A percentile compares a stretch with the other conserved stretches of the same genome.
Conservation (phyloP, 2,113 vertebrate species). For the Platysternon megacephalum region DNA sequence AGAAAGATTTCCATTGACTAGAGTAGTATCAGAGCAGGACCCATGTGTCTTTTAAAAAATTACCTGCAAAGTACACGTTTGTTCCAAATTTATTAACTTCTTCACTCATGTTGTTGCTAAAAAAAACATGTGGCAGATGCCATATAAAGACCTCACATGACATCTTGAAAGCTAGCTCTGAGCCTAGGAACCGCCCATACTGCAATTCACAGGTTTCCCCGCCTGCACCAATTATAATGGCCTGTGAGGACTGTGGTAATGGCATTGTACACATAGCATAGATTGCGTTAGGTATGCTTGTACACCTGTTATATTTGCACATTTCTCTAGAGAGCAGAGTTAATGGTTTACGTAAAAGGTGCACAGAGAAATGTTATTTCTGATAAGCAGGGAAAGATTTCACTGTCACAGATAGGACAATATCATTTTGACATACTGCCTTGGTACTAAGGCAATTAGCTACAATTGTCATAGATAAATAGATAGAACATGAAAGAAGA, state of each 20-base stretch:
- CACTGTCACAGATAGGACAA: background rate
- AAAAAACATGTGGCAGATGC: background rate
- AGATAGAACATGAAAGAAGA: background rate
- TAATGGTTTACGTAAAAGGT: background rate
- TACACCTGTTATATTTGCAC: background rate
- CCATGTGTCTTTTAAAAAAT: accelerated
- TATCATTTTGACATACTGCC: background rate
- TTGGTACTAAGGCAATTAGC: background rate
- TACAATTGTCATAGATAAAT: background rate
- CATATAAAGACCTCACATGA: background rate
- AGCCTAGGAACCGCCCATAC: background rate
- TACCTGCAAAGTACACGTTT: background rate
- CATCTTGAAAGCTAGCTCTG: background rate
- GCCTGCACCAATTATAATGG: background rate
- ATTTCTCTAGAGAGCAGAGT: background rate
- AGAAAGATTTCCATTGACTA: background rate
- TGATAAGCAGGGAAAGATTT: background rate
- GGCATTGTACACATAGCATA: background rate
- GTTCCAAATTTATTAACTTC: background rate
- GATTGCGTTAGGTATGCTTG: background rate
- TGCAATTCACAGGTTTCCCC: background rate
- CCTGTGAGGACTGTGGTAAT: background rate
- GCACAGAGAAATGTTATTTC: background rate
- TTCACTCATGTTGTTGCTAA: background rate
- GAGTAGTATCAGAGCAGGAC: background rate